Base-by-base conservation (phyloP, 2,797 vertebrate species). In the Sebastes ruberrimus region DNA sequence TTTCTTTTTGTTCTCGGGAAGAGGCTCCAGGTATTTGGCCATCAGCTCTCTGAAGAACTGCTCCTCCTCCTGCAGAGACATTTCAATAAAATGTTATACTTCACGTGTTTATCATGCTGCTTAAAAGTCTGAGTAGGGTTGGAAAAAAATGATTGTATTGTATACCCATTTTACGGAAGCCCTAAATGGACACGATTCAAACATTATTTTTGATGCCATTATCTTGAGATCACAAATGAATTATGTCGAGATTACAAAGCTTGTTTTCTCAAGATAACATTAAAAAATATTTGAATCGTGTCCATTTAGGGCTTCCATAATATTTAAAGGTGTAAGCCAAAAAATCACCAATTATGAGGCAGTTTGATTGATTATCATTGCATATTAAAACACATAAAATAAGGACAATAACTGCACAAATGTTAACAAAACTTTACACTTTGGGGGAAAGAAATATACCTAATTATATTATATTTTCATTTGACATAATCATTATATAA, bases 11-110 rank as follows among this genome's bases (percentile, higher is more conserved):
- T 94, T 64, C 6, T 88, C 83, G 32, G 79, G 74, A 4, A 94
- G 75, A 57, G 94, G 94, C 70, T 94, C 73, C 65, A 94, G 84
- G 77, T 93, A 95, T 20, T 5, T 67, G 20, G 28, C 64, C 4
- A 74, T 89, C 23, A 94, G 70, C 0, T 93, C 80, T 62, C 1
- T 86, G 88, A 90, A 94, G 76, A 94, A 94, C 13, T 86, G 13
- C 2, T 23, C 66, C 77, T 94, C 94, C 0, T 92, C 85, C 93
- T 94, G 60, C 23, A 32, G 72, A 49, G n/a, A 32, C n/a, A 14
- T 22, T 2, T 16, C 1, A 75, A 18, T 38, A 10, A 49, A 25
- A 4, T 32, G 42, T 33, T 55, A 23, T 4, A 32, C 20, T 23
- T 20, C 27, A 33, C 9, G 4, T 16, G 25, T 71, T n/a, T 46